Conservation (phyloP, 2,888 invertebrate species). For the Ferrisia virgata region DNA sequence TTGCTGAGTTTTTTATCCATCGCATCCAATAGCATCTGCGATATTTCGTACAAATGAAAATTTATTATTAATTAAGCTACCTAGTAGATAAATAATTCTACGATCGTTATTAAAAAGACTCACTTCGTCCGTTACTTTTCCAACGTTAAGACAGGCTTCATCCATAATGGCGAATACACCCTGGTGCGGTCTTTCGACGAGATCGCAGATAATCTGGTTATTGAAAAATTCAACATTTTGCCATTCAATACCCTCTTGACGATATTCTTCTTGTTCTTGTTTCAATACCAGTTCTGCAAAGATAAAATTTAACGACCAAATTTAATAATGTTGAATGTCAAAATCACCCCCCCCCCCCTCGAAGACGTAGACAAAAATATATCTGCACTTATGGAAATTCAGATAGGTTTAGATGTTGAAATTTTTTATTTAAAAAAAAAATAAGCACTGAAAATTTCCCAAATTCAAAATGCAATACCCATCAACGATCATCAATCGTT, state of each 20-base stretch:
- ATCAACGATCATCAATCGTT: too few species aligned
- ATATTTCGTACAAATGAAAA: not conserved
- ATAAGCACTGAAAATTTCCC: too few species aligned
- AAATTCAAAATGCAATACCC: too few species aligned
- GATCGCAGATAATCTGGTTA: conserved; percentile 92
- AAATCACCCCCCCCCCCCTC: too few species aligned
- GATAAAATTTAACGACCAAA: conserved; percentile 10
- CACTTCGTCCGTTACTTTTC: conserved; percentile 73
- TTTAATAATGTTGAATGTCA: conserved; percentile 25
- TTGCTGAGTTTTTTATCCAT: conserved; percentile 83
- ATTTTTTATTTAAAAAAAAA: too few species aligned
- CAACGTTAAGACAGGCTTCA: conserved; percentile 94
- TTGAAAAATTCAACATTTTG: conserved; percentile 93
- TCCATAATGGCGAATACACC: conserved; percentile 90
- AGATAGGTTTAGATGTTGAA: too few species aligned
- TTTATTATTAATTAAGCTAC: not conserved
- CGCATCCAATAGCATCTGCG: conserved; percentile 74
- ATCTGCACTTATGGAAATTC: too few species aligned
- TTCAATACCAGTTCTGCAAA: conserved; percentile 85
- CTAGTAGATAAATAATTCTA: not conserved
- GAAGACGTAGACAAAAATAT: too few species aligned
- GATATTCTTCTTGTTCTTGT: conserved; percentile 97
- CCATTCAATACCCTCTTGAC: conserved; percentile 94
- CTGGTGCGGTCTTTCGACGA: conserved; percentile 89
- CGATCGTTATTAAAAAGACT: not conserved